Evolutionary conservation across 2,888 invertebrate species (phyloP).

Genomic region (Clitarchus hookeri): DNA sequence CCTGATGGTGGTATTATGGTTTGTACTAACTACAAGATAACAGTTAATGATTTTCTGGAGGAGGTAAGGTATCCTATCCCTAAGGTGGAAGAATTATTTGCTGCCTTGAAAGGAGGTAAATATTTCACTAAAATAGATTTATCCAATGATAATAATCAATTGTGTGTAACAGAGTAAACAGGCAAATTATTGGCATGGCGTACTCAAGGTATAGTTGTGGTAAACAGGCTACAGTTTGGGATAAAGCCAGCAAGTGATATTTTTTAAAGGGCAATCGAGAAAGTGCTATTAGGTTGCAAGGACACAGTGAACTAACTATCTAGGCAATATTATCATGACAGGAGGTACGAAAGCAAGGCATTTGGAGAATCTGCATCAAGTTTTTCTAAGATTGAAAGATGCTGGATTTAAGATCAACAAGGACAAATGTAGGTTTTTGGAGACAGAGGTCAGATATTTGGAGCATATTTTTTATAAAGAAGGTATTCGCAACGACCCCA

Average conservation of each 20-base stretch:
- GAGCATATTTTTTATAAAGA: not conserved
- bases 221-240: conserved; percentile 49
- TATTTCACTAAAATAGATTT: conserved; percentile 48
- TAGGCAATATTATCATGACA: conserved; percentile 49
- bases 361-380: conserved; percentile 43
- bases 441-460: not conserved
- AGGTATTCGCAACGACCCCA: not conserved
- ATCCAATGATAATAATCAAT: conserved; percentile 49
- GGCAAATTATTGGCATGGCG: conserved; percentile 47
- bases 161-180: conserved; percentile 47
- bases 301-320: conserved; percentile 44
- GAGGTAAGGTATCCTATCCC: conserved; percentile 47
- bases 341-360: conserved; percentile 44
- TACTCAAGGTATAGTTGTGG: conserved; percentile 43
- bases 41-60: conserved; percentile 34
- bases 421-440: conserved; percentile 47
- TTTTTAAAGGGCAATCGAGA: conserved; percentile 50
- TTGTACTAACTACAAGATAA: not conserved
- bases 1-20: not conserved
- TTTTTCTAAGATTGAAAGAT: conserved; percentile 43
- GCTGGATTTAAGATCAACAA: conserved; percentile 46
- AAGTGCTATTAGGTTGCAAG: conserved; percentile 45
- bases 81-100: conserved; percentile 47
- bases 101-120: conserved; percentile 43
- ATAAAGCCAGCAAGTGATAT: conserved; percentile 51